A percentile compares a stretch with the other conserved stretches of the same genome.
These are phyloP conservation scores for Parazoanthus darwini DNA, from an alignment of 92 coral and sea anemone species.

Conservation along the genomic window DNA sequence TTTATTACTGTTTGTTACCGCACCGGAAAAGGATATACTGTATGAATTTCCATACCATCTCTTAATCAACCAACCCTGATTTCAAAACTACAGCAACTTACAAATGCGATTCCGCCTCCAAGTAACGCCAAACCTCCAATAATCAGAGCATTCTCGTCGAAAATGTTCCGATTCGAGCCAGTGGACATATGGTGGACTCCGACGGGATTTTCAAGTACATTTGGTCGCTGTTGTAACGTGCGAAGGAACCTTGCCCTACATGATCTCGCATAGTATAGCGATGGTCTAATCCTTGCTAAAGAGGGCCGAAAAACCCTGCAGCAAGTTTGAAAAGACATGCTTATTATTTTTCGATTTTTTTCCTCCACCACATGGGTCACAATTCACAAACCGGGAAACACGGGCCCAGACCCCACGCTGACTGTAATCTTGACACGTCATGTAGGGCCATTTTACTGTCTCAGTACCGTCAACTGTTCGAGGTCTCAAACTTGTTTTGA, in stretches of 20 bases:
- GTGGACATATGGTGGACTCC: conserved; percentile 40
- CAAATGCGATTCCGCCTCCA: conserved; percentile 70
- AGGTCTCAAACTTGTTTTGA: neutral
- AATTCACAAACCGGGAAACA: neutral
- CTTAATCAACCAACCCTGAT: neutral
- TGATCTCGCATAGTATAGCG: conserved; percentile 32
- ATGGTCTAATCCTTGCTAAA: conserved; percentile 70
- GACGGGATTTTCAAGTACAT: conserved; percentile 32
- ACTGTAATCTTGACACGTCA: neutral
- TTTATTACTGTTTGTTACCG: too few species aligned
- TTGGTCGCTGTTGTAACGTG: conserved; percentile 55
- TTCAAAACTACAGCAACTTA: conserved; percentile 46
- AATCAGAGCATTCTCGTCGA: conserved; percentile 61
- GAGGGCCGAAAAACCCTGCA: conserved; percentile 76
- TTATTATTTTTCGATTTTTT: neutral
- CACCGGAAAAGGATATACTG: too few species aligned
- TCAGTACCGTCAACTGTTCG: neutral
- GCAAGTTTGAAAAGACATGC: conserved; percentile 69
- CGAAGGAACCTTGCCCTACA: conserved; percentile 50
- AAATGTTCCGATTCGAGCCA: neutral
- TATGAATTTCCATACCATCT: too few species aligned
- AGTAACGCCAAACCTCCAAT: conserved; percentile 66
- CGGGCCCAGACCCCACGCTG: neutral
- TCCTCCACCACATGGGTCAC: conserved; percentile 27
- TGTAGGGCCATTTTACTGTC: conserved; percentile 7